Evolutionary conservation across 2,797 vertebrate species (phyloP).

Genomic region (Myoxocephalus aenaeus): DNA sequence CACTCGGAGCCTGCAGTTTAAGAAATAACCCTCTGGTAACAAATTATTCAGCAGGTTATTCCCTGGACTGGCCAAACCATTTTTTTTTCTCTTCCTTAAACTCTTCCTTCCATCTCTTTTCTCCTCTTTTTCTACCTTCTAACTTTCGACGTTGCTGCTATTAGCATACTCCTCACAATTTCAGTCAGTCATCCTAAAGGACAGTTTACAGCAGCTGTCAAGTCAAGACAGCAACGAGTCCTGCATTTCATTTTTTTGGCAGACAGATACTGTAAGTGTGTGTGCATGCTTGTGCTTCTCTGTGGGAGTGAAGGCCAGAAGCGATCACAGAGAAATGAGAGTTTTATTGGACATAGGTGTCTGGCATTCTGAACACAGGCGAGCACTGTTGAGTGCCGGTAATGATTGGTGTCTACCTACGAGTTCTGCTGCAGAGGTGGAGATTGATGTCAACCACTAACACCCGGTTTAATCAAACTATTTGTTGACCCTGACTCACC

Average conservation of each 20-base stretch:
- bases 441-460: conserved; percentile 39
- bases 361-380: conserved; percentile 44
- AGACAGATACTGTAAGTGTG: conserved; percentile 29
- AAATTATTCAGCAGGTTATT: conserved; percentile 3
- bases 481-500: conserved; percentile 19
- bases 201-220: conserved; percentile 36
- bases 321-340: conserved; percentile 44
- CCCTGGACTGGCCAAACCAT: neutral
- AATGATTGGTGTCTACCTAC: conserved; percentile 30
- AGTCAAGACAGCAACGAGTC: conserved; percentile 14
- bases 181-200: conserved; percentile 15
- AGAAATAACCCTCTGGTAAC: neutral
- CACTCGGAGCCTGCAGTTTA: neutral
- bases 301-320: conserved; percentile 45
- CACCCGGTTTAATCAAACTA: conserved; percentile 33
- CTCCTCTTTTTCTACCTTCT: neutral
- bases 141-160: conserved; percentile 2
- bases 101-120: neutral
- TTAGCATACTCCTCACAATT: conserved; percentile 30
- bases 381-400: conserved; percentile 25
- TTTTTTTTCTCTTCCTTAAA: neutral
- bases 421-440: conserved; percentile 30
- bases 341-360: conserved; percentile 44
- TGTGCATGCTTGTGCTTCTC: conserved; percentile 30
- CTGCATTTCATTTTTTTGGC: conserved; percentile 41